Percentiles rank a stretch among this genome's conserved stretches.
These are phyloP conservation scores for Saguinus imperator DNA, from an alignment of 2,113 vertebrate genomes.

Conservation along the genomic window DNA sequence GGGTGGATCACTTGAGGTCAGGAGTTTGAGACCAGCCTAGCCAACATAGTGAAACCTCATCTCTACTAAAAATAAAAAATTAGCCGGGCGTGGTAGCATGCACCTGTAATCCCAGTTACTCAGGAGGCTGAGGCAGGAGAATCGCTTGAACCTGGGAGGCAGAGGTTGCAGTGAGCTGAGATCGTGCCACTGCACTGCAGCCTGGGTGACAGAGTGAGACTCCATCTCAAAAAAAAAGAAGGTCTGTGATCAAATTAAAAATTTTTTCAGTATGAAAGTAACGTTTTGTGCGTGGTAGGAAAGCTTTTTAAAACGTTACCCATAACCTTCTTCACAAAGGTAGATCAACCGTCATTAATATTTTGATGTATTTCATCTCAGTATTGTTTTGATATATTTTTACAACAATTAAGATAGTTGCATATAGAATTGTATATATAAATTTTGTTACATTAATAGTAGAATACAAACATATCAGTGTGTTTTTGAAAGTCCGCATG, in stretches of 20 bases:
- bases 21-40: no score
- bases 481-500: background rate
- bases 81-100: fast-evolving
- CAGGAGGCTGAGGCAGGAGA: no score
- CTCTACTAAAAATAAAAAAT: no score
- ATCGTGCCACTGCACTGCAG: no score
- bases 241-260: background rate
- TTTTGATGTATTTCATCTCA: slow-evolving; percentile 11
- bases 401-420: background rate
- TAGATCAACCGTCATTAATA: background rate
- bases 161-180: no score
- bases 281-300: background rate
- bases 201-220: no score
- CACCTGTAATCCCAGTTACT: no score
- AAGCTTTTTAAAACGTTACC: background rate
- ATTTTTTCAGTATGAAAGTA: slow-evolving; percentile 43
- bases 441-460: background rate
- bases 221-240: no score
- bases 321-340: background rate
- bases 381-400: background rate
- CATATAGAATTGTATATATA: background rate
- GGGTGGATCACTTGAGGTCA: no score
- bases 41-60: no score
- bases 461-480: background rate
- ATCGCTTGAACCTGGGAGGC: no score